Percentiles rank a stretch among this genome's conserved stretches.
phyloP scores from a whole-genome alignment of 1,140 invertebrate species.

The Antheraea mylitta region DNA sequence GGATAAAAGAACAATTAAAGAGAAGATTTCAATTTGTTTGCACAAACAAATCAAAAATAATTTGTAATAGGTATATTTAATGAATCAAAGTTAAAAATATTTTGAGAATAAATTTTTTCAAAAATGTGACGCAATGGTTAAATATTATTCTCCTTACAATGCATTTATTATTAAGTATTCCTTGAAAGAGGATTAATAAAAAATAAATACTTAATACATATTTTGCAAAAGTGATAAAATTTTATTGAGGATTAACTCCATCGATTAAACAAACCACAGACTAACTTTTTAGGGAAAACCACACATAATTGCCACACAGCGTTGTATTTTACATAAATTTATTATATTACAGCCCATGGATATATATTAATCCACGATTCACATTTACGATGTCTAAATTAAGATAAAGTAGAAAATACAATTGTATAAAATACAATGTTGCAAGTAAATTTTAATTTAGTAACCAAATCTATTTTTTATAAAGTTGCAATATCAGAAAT shows the following conservation, averaged over 20 bases:
- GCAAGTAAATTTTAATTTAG: too few species aligned
- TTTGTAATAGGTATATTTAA: too few species aligned
- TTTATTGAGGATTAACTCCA: not conserved
- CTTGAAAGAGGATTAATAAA: not conserved
- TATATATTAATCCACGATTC: constrained; percentile 33
- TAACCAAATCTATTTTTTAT: too few species aligned
- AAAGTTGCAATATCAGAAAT: too few species aligned
- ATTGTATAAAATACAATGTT: not conserved
- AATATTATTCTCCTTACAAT: too few species aligned
- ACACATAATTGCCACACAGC: constrained; percentile 20
- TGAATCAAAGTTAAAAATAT: too few species aligned
- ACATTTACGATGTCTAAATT: constrained; percentile 26
- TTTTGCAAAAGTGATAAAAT: not conserved
- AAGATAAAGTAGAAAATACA: not conserved
- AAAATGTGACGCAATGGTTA: too few species aligned
- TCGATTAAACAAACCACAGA: not conserved
- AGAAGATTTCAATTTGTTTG: too few species aligned
- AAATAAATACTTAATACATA: not conserved
- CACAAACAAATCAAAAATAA: too few species aligned
- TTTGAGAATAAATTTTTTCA: too few species aligned
- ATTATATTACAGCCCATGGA: constrained; percentile 16
- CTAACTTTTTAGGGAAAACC: constrained; percentile 1
- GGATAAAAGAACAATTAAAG: too few species aligned
- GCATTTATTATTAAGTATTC: not conserved
- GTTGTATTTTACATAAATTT: constrained; percentile 20